Conservation (phyloP, 64 coral and sea anemone species). For the Pocillopora damicornis region DNA sequence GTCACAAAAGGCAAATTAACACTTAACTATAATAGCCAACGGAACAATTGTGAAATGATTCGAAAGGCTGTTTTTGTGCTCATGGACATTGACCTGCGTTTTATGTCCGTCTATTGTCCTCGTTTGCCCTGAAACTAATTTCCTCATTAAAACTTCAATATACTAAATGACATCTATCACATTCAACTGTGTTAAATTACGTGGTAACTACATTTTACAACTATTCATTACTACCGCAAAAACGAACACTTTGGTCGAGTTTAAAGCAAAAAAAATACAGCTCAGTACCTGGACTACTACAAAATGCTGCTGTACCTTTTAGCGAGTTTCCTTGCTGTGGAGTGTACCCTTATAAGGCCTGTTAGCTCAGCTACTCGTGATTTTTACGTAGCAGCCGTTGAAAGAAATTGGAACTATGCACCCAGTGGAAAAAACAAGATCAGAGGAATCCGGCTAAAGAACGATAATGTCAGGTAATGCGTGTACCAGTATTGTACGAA, state of each 20-base stretch:
- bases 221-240: too few relatives aligned
- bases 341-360: too few relatives aligned
- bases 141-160: background rate
- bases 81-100: background rate
- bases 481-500: background rate
- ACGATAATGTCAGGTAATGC: conserved; percentile 44
- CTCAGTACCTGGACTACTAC: too few relatives aligned
- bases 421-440: conserved; percentile 31
- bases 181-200: too few relatives aligned
- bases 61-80: background rate
- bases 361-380: conserved; percentile 4
- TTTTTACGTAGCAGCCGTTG: conserved; percentile 59
- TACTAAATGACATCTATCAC: too few relatives aligned
- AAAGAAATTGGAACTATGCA: conserved; percentile 55
- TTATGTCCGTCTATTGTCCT: background rate
- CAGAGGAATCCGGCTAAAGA: conserved; percentile 29
- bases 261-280: too few relatives aligned
- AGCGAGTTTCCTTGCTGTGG: too few relatives aligned
- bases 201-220: too few relatives aligned
- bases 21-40: background rate
- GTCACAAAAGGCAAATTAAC: background rate
- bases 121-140: background rate
- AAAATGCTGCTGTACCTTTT: too few relatives aligned
- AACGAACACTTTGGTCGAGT: too few relatives aligned
- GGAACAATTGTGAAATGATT: background rate